Evolutionary conservation across 1,140 invertebrate genomes (phyloP).

Genomic region (Cyphomyrmex costatus): DNA sequence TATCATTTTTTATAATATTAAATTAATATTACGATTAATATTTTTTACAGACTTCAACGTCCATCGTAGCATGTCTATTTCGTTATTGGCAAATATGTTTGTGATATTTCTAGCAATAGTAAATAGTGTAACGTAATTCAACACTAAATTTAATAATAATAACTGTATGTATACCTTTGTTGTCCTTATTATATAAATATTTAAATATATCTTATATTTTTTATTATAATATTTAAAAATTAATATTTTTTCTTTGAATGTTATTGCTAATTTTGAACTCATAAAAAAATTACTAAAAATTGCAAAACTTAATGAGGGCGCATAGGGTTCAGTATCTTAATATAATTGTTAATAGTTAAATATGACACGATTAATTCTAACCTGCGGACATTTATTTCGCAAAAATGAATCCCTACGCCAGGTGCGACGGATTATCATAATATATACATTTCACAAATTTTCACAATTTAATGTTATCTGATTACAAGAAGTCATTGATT

Average conservation of each 20-base stretch:
- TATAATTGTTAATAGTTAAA: too few relatives aligned
- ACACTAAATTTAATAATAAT: conserved; percentile 1
- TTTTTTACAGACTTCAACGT: conserved; percentile 37
- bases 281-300: too few relatives aligned
- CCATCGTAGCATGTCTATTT: conserved; percentile 1
- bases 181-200: too few relatives aligned
- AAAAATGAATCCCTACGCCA: background rate
- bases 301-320: too few relatives aligned
- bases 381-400: background rate
- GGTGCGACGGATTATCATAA: background rate
- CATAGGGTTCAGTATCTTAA: too few relatives aligned
- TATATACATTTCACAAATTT: background rate
- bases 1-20: background rate
- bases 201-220: too few relatives aligned
- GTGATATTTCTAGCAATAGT: conserved; percentile 13
- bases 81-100: background rate
- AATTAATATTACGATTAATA: background rate
- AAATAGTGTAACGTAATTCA: conserved; percentile 1
- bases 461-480: background rate
- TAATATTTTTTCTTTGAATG: too few relatives aligned
- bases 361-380: background rate
- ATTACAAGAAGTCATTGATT: background rate
- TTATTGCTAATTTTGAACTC: too few relatives aligned
- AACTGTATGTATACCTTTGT: background rate
- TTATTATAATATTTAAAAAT: too few relatives aligned